These are phyloP conservation scores for Neomorphus geoffroyi DNA, from an alignment of 2,797 vertebrate species.

Conservation along the genomic window DNA sequence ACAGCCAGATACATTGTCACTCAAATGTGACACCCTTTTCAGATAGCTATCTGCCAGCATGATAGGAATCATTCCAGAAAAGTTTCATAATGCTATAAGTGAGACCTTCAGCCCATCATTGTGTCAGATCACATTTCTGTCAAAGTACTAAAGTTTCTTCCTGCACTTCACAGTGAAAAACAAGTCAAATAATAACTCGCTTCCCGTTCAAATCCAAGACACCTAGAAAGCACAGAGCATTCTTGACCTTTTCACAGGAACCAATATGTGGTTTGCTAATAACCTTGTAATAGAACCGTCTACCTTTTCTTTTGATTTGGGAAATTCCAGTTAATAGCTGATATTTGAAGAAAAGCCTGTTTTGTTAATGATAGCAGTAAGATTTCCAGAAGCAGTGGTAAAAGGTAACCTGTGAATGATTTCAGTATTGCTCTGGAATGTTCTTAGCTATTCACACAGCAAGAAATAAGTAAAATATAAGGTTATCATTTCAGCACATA, in stretches of 20 bases:
- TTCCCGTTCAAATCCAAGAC: neutral
- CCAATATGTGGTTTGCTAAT: neutral
- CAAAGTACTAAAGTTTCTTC: neutral
- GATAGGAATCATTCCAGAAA: neutral
- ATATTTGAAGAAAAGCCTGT: neutral
- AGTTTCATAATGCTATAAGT: neutral
- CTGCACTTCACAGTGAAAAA: neutral
- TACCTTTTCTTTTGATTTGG: neutral
- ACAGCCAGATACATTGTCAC: neutral
- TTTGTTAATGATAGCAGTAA: neutral
- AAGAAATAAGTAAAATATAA: neutral
- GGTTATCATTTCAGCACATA: neutral
- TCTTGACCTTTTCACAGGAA: neutral
- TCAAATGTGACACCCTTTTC: neutral
- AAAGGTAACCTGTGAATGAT: neutral
- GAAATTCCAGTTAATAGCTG: neutral
- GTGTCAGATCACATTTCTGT: conserved; percentile 11
- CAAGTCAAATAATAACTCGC: neutral
- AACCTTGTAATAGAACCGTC: neutral
- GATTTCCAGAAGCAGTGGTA: neutral
- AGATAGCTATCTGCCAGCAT: neutral
- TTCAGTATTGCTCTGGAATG: neutral
- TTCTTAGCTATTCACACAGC: neutral
- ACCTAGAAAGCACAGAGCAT: neutral
- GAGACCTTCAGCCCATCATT: neutral